Evolutionary conservation across 37 sponge, comb jelly and placozoan genomes (phyloP), one percentile per base, ranked within the genome.

Genomic region (Cladorhizidae sp.): DNA sequence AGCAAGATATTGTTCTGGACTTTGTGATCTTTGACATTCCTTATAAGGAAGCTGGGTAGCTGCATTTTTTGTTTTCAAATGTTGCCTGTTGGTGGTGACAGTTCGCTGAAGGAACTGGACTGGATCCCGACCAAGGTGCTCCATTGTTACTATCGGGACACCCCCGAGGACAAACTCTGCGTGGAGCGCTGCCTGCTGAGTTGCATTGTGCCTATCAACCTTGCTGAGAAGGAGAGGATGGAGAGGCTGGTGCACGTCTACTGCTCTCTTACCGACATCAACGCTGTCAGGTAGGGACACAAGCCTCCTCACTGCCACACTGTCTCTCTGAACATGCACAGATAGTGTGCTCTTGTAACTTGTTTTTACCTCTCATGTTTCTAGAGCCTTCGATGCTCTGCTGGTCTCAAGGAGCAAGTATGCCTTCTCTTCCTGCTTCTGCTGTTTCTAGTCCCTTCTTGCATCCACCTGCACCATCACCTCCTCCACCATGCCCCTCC

Each of bases 81-180:
- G n/a, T n/a, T n/a, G n/a, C n/a, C n/a, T n/a, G n/a, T n/a, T n/a
- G n/a, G n/a, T n/a, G n/a, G 35, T n/a, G 77, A 45, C 74, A 25
- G 61, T 33, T 65, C 67, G 35, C 31, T 32, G 23, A 57, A 82
- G 67, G 33, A 68, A 14, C 57, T 91, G 49, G 45, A 67, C 11
- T 95, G 96, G 96, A 92, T 95, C 38, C 93, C 96, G 43, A 92
- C 83, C 64, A 95, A 95, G 85, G 64, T 95, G 32, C 74, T 95
- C n/a, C 93, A 92, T 67, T 78, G 68, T 58, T 95, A 92, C 80
- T 89, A 91, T 55, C 83, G 81, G 81, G 49, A 69, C 9, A 74
- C 72, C 26, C 20, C 31, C 6, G 87, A 86, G 64, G 96, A 88
- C 86, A 89, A 67, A 39, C 73, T 91, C 49, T 77, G 77, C 67